Evolutionary conservation across 2,113 vertebrate genomes (phyloP).

Genomic region (Larimichthys polyactis): DNA sequence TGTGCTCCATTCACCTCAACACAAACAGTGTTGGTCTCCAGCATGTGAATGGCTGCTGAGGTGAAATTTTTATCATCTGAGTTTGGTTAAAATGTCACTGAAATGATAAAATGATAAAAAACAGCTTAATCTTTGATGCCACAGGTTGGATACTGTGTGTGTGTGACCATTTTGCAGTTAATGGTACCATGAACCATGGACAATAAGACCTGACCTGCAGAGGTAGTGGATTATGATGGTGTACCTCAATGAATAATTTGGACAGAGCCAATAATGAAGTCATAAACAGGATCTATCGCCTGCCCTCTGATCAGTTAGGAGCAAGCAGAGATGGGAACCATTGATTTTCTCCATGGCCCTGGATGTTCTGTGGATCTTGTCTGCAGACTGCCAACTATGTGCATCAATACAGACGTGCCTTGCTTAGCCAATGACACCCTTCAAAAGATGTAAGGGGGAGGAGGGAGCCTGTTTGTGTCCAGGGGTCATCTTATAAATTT

Average conservation of each 20-base stretch:
- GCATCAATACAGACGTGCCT: slow-evolving; percentile 78
- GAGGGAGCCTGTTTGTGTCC: slow-evolving; percentile 57
- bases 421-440: slow-evolving; percentile 72
- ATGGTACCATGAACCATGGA: slow-evolving; percentile 32
- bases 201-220: slow-evolving; percentile 40
- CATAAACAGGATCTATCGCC: slow-evolving; percentile 66
- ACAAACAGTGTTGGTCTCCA: no score
- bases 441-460: slow-evolving; percentile 58
- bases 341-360: slow-evolving; percentile 79
- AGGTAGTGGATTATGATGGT: slow-evolving; percentile 68
- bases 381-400: slow-evolving; percentile 77
- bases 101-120: not conserved
- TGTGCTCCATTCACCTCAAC: no score
- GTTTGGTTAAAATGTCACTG: slow-evolving; percentile 3
- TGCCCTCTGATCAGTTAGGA: slow-evolving; percentile 58
- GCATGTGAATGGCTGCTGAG: not conserved
- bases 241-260: slow-evolving; percentile 66
- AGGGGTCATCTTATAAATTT: slow-evolving; percentile 59
- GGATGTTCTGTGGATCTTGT: slow-evolving; percentile 71
- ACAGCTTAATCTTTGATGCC: slow-evolving; percentile 14
- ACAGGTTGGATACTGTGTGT: slow-evolving; percentile 2
- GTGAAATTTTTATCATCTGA: slow-evolving; percentile 27
- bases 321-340: slow-evolving; percentile 70
- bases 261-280: slow-evolving; percentile 74
- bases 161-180: slow-evolving; percentile 16